phyloP scores from a whole-genome alignment of 1,140 invertebrate species.

The Apis dorsata region DNA sequence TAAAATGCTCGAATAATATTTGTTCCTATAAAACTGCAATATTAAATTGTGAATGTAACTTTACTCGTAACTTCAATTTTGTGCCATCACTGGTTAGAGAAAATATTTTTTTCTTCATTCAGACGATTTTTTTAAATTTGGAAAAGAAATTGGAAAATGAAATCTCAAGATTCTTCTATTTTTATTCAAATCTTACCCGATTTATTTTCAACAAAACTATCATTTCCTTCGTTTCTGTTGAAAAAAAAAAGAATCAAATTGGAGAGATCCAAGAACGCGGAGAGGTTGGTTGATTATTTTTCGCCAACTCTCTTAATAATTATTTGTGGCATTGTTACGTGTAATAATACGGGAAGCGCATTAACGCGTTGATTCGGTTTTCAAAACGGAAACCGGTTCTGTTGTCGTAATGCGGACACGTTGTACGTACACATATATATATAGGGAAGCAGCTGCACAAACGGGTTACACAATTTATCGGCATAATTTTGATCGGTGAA shows the following conservation, averaged over 20 bases:
- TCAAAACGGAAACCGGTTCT: conserved; percentile 21
- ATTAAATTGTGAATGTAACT: no score
- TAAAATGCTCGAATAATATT: no score
- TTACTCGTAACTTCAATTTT: no score
- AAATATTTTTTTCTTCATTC: no score
- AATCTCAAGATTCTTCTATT: no score
- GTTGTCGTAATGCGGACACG: conserved; percentile 12
- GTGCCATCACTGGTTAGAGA: no score
- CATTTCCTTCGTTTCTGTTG: no score
- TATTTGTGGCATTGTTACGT: conserved; percentile 16
- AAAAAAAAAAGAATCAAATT: neutral
- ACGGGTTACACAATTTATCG: conserved; percentile 12
- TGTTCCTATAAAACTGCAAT: no score
- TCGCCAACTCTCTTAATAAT: conserved; percentile 38
- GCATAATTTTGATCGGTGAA: conserved; percentile 30
- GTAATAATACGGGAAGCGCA: conserved; percentile 9
- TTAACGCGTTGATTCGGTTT: conserved; percentile 45
- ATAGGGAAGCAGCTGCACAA: conserved; percentile 20
- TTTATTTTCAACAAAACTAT: no score
- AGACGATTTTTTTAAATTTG: no score
- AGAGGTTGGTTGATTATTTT: conserved; percentile 39
- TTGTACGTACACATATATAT: neutral
- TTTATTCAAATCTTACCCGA: no score
- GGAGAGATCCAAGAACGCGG: neutral
- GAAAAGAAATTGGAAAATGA: no score